Conservation (phyloP, 2,888 invertebrate species). For the Scaptodrosophila latifasciaeformis region DNA sequence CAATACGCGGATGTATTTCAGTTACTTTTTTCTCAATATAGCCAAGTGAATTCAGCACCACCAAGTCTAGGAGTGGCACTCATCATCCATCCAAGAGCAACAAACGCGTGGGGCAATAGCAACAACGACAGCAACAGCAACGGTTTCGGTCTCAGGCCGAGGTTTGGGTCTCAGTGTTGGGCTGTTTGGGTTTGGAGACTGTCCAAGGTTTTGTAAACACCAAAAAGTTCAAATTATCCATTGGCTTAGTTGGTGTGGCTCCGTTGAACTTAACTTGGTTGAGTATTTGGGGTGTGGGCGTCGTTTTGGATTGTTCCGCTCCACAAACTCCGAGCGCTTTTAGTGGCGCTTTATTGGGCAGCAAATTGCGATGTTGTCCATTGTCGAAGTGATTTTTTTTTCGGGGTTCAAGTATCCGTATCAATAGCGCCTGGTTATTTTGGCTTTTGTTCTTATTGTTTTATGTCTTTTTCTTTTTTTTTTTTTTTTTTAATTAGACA, state of each 20-base stretch:
- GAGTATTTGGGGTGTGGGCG: slow-evolving; percentile 26
- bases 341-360: slow-evolving; percentile 24
- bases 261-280: background rate
- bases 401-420: too few relatives aligned
- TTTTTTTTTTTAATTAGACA: too few relatives aligned
- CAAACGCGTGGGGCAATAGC: background rate
- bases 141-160: background rate
- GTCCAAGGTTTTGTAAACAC: slow-evolving; percentile 65
- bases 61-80: slow-evolving; percentile 63
- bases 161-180: background rate
- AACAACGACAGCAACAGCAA: background rate
- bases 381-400: too few relatives aligned
- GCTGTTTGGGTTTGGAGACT: background rate
- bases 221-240: slow-evolving; percentile 9
- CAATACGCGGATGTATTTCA: slow-evolving; percentile 62
- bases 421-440: too few relatives aligned
- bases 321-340: slow-evolving; percentile 39
- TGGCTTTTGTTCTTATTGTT: too few relatives aligned
- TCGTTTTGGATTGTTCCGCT: slow-evolving; percentile 60
- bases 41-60: too few relatives aligned
- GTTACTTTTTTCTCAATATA: too few relatives aligned
- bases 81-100: slow-evolving; percentile 38
- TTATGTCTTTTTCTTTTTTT: too few relatives aligned
- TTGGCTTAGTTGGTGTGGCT: background rate
- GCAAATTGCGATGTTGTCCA: slow-evolving; percentile 37